Conservation (phyloP, 1,140 invertebrate genomes). For the Himalopsyche phryganea region DNA sequence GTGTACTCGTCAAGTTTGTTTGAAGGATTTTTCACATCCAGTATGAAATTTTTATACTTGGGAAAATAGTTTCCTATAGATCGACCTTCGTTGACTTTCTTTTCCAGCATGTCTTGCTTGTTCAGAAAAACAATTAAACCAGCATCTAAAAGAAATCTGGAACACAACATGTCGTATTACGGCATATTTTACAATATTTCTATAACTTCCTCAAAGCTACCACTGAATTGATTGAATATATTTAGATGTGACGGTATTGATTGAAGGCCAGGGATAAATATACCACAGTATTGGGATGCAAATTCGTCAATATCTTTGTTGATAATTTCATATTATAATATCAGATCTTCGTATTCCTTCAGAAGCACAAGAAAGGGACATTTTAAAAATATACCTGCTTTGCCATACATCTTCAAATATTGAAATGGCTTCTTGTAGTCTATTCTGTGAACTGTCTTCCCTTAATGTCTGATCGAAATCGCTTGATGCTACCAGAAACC, state of each 20-base stretch:
- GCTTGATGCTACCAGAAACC: conserved; percentile 74
- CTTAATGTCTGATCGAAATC: conserved; percentile 73
- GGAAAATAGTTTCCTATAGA: conserved; percentile 64
- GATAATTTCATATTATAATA: no score
- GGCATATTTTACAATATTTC: no score
- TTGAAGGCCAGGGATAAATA: no score
- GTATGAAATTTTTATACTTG: conserved; percentile 55
- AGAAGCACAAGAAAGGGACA: no score
- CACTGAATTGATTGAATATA: neutral
- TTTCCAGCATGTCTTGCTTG: conserved; percentile 74
- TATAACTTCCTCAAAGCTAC: no score
- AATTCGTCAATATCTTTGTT: no score
- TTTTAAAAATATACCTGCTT: no score
- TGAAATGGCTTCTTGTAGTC: conserved; percentile 66
- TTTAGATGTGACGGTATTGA: neutral
- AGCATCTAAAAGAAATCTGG: conserved; percentile 66
- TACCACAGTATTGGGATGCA: no score
- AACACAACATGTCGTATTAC: no score
- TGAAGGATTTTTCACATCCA: conserved; percentile 35
- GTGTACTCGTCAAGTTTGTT: conserved; percentile 55
- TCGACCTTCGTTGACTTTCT: conserved; percentile 66
- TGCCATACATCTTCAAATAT: conserved; percentile 75
- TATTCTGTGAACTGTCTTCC: conserved; percentile 68
- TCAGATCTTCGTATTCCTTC: no score
- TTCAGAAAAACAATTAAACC: conserved; percentile 79